These are phyloP conservation scores for Ommatoiulus sabulosus DNA, from an alignment of 2,888 invertebrate species.

Conservation along the genomic window DNA sequence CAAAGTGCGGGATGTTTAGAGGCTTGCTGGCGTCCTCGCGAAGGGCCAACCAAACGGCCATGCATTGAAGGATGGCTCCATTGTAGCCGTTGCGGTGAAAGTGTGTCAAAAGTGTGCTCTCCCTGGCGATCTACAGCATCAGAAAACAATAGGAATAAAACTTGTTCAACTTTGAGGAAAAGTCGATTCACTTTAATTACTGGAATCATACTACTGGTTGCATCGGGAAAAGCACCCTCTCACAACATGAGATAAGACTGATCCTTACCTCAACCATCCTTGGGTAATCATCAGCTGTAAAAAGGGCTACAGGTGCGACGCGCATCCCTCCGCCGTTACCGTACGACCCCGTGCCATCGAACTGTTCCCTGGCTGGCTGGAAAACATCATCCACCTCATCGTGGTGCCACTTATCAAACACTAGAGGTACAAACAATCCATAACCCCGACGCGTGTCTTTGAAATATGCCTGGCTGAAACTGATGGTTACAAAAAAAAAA, in stretches of 20 bases:
- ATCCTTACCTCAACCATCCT: conserved; percentile 70
- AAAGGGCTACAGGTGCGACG: conserved; percentile 76
- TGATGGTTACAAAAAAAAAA: conserved; percentile 57
- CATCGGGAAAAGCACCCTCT: too few relatives aligned
- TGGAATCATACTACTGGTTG: too few relatives aligned
- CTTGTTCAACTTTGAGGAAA: too few relatives aligned
- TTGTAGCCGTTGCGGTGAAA: conserved; percentile 67
- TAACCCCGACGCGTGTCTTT: conserved; percentile 76
- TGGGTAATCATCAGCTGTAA: conserved; percentile 70
- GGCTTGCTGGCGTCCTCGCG: conserved; percentile 65
- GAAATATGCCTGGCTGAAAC: conserved; percentile 76
- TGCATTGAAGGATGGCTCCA: conserved; percentile 68
- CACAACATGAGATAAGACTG: too few relatives aligned
- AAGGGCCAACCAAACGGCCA: conserved; percentile 66
- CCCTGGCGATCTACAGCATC: conserved; percentile 65
- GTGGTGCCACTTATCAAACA: conserved; percentile 70
- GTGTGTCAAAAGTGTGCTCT: conserved; percentile 76
- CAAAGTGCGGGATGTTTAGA: conserved; percentile 71
- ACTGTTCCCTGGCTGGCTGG: conserved; percentile 76
- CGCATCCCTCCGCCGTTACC: conserved; percentile 86
- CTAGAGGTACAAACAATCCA: conserved; percentile 72
- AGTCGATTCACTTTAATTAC: too few relatives aligned
- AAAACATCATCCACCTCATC: conserved; percentile 73
- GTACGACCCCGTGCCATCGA: conserved; percentile 77
- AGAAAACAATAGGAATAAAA: not conserved